Evolutionary conservation across 2,113 vertebrate species (phyloP).

Genomic region (Stomatorhinus ivindoensis): DNA sequence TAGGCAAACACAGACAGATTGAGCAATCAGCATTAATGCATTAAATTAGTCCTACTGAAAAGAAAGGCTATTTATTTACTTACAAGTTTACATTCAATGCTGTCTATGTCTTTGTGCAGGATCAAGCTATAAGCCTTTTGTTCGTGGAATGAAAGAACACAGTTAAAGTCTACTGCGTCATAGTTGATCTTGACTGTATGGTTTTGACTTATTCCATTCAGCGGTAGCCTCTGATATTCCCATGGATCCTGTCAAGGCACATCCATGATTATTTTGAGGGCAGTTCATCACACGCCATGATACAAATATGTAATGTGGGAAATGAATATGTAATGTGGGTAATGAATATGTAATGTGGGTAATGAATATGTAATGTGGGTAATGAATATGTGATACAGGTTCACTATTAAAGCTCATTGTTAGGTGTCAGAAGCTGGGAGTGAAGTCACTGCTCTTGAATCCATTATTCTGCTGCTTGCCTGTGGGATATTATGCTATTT

Average conservation of each 20-base stretch:
- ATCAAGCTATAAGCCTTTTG: conserved; percentile 69
- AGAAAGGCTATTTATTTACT: conserved; percentile 42
- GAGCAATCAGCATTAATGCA: background rate
- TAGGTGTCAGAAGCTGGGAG: background rate
- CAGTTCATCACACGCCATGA: background rate
- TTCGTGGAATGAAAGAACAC: conserved; percentile 46
- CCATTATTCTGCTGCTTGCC: background rate
- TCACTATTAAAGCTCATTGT: background rate
- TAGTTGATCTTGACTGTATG: conserved; percentile 49
- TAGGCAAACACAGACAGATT: background rate
- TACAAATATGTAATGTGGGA: background rate
- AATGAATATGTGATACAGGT: background rate
- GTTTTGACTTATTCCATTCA: conserved; percentile 45
- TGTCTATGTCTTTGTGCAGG: conserved; percentile 42
- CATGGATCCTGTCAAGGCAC: conserved; percentile 60
- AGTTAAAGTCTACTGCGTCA: conserved; percentile 36
- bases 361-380: background rate
- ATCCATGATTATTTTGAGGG: background rate
- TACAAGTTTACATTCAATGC: conserved; percentile 65
- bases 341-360: background rate
- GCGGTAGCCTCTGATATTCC: conserved; percentile 61
- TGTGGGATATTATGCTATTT: background rate
- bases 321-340: background rate
- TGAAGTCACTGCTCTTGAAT: background rate
- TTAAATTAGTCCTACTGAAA: background rate